These are phyloP conservation scores for Hassar affinis DNA, from an alignment of 2,113 vertebrate species.

Conservation along the genomic window DNA sequence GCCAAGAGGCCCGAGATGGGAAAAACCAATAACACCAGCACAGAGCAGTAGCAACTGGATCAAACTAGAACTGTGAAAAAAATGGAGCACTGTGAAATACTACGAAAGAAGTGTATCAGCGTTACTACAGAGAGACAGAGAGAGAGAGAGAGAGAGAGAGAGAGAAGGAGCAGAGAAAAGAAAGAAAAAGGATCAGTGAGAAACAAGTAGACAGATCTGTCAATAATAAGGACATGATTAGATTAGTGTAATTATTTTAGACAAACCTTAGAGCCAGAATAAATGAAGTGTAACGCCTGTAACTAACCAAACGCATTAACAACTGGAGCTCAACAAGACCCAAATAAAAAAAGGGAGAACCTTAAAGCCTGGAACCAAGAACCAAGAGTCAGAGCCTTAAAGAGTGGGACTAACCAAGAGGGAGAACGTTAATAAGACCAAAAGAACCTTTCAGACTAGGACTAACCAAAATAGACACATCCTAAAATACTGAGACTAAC, in stretches of 20 bases:
- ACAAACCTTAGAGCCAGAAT: background rate
- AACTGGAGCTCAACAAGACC: background rate
- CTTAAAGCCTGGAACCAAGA: background rate
- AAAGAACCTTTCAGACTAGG: background rate
- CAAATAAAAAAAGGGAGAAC: background rate
- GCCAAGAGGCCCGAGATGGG: slow-evolving; percentile 35
- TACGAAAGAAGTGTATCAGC: background rate
- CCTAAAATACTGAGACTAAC: no score
- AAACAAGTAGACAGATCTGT: background rate
- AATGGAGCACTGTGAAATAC: background rate
- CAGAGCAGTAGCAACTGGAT: slow-evolving; percentile 41
- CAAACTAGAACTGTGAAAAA: slow-evolving; percentile 35
- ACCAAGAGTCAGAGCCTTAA: background rate
- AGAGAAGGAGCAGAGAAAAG: background rate
- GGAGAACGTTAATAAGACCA: background rate
- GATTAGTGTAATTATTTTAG: background rate
- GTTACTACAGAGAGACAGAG: background rate
- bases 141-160: background rate
- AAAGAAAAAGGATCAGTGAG: background rate
- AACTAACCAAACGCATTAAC: background rate
- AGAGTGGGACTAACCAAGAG: background rate
- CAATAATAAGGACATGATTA: background rate
- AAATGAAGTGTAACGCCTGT: background rate
- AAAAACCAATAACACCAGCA: slow-evolving; percentile 37
- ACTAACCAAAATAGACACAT: background rate